A percentile compares a stretch with the other conserved stretches of the same genome.
Evolutionary conservation across 2,113 vertebrate species (phyloP).

Genomic region (Cynopterus brachyotis): DNA sequence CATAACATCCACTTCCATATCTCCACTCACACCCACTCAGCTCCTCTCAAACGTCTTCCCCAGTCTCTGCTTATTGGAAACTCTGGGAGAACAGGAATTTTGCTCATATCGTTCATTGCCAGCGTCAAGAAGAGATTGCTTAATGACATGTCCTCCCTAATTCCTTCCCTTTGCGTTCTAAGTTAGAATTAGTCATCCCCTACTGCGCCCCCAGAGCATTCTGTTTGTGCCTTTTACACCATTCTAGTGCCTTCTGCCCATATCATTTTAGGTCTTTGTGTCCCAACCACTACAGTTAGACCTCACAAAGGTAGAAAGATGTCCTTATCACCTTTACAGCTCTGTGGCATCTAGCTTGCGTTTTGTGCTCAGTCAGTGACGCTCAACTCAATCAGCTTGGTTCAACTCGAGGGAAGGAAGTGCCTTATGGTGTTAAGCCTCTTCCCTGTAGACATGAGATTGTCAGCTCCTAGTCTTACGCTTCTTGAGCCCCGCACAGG

Average conservation of each 20-base stretch:
- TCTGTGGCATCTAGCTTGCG: not conserved
- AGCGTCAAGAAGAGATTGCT: not conserved
- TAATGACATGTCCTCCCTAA: not conserved
- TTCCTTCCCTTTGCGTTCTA: not conserved
- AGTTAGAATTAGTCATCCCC: not conserved
- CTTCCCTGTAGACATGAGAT: not conserved
- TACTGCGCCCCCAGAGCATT: not conserved
- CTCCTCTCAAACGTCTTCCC: not conserved
- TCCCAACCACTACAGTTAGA: not conserved
- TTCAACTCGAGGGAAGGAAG: not conserved
- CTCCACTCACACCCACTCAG: not conserved
- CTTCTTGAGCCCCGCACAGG: not conserved
- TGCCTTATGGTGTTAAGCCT: not conserved
- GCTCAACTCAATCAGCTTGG: not conserved
- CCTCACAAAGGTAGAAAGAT: accelerated
- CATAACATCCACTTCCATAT: not conserved
- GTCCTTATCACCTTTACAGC: not conserved
- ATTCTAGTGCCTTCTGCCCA: not conserved
- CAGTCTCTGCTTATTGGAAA: not conserved
- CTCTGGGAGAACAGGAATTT: not conserved
- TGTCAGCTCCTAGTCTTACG: not conserved
- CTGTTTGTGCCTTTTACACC: not conserved
- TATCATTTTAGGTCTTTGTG: not conserved
- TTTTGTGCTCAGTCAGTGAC: too few species aligned
- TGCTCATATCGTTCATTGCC: not conserved